Conservation (phyloP, 2,797 vertebrate genomes). For the Caiman crocodilus region DNA sequence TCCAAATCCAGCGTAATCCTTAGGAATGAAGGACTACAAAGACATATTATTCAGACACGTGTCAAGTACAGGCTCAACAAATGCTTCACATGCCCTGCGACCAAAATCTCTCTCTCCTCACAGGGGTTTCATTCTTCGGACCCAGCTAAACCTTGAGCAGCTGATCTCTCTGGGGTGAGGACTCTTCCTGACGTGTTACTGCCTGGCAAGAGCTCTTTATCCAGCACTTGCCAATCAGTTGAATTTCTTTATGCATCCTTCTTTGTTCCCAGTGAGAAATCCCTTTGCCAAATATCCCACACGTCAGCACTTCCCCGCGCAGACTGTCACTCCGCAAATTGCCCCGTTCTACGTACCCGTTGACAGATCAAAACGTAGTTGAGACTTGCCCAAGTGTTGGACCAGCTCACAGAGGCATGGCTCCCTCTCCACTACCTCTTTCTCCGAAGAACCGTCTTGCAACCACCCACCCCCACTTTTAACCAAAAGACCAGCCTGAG, state of each 20-base stretch:
- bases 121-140: background rate
- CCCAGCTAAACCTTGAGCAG: background rate
- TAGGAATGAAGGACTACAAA: conserved; percentile 23
- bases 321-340: too few species aligned
- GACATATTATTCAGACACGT: background rate
- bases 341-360: background rate
- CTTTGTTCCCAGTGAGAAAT: background rate
- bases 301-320: background rate
- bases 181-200: background rate
- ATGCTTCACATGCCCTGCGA: conserved; percentile 9
- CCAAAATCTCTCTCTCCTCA: too few species aligned
- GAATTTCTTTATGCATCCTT: rapidly evolving
- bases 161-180: rapidly evolving
- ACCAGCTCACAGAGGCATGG: background rate
- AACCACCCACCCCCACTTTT: too few species aligned
- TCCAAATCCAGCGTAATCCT: background rate
- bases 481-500: background rate
- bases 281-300: background rate
- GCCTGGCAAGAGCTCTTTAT: background rate
- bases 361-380: background rate
- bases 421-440: background rate
- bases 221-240: background rate
- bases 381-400: background rate
- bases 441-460: too few species aligned
- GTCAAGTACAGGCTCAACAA: conserved; percentile 43